A percentile compares a stretch with the other conserved stretches of the same genome.
Evolutionary conservation across 2,888 invertebrate genomes (phyloP).

Genomic region (Melanostoma scalare): DNA sequence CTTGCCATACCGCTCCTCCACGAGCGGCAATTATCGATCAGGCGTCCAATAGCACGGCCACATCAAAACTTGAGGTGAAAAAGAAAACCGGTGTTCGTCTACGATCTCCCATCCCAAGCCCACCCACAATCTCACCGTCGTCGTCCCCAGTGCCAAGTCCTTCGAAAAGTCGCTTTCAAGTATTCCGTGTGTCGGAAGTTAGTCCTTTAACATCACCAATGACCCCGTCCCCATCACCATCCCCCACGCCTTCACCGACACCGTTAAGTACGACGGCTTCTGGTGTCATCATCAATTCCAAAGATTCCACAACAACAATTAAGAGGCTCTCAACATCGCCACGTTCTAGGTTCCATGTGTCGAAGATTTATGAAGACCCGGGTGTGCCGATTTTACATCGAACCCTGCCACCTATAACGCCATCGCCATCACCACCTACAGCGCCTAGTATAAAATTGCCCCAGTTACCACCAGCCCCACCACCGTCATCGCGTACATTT

Average conservation of each 20-base stretch:
- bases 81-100: slow-evolving; percentile 83
- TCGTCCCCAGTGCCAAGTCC: slow-evolving; percentile 87
- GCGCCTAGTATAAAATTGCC: slow-evolving; percentile 74
- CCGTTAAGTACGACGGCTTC: slow-evolving; percentile 56
- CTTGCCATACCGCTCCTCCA: slow-evolving; percentile 85
- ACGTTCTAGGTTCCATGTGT: slow-evolving; percentile 80
- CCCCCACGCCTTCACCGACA: slow-evolving; percentile 71
- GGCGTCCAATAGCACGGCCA: slow-evolving; percentile 74
- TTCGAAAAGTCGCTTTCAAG: slow-evolving; percentile 81
- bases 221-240: slow-evolving; percentile 75
- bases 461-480: slow-evolving; percentile 36
- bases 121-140: slow-evolving; percentile 86
- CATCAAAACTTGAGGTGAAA: slow-evolving; percentile 79
- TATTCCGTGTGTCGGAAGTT: slow-evolving; percentile 80
- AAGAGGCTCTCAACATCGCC: slow-evolving; percentile 80
- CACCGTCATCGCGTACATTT: slow-evolving; percentile 22
- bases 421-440: slow-evolving; percentile 79
- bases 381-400: slow-evolving; percentile 76
- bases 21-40: slow-evolving; percentile 81
- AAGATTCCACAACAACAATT: slow-evolving; percentile 78
- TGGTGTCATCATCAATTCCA: slow-evolving; percentile 73
- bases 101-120: slow-evolving; percentile 86
- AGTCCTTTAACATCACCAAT: slow-evolving; percentile 79
- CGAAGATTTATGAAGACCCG: slow-evolving; percentile 80
- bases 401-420: slow-evolving; percentile 77